These are phyloP conservation scores for Epirrita christyi DNA, from an alignment of 2,888 invertebrate species.

Conservation along the genomic window DNA sequence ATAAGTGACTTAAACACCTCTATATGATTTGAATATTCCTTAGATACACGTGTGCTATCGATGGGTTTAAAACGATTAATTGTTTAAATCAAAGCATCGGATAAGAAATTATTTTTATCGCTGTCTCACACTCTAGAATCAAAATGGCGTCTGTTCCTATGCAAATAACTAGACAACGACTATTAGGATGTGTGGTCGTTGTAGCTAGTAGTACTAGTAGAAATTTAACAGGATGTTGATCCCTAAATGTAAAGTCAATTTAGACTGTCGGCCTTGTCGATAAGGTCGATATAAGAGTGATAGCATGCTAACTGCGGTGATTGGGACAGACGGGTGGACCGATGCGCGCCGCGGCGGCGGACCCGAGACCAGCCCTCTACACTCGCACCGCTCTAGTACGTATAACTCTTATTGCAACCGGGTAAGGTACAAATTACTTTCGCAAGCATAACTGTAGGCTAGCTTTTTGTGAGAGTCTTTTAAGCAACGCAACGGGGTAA, in stretches of 20 bases:
- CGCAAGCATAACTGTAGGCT: neutral
- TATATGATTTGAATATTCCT: neutral
- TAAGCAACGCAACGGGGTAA: conserved; percentile 14
- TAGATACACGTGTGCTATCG: no score
- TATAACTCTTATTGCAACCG: conserved; percentile 57
- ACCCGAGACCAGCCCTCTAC: conserved; percentile 93
- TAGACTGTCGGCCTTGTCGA: conserved; percentile 21
- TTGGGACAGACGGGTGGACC: conserved; percentile 80
- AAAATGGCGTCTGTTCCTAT: no score
- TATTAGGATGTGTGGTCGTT: no score
- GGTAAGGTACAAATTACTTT: conserved; percentile 23
- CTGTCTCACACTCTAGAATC: no score
- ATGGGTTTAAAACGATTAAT: no score
- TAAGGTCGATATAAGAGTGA: conserved; percentile 39
- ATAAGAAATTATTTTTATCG: no score
- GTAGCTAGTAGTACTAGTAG: neutral
- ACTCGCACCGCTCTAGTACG: conserved; percentile 94
- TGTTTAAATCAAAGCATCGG: no score
- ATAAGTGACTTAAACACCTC: neutral
- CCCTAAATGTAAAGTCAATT: no score
- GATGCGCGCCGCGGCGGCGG: conserved; percentile 80
- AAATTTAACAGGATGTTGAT: neutral
- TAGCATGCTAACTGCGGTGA: conserved; percentile 61
- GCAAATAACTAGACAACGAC: no score
- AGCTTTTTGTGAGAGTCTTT: conserved; percentile 11